Conservation (phyloP, 2,113 vertebrate species). For the Microcebus lehilahytsara region DNA sequence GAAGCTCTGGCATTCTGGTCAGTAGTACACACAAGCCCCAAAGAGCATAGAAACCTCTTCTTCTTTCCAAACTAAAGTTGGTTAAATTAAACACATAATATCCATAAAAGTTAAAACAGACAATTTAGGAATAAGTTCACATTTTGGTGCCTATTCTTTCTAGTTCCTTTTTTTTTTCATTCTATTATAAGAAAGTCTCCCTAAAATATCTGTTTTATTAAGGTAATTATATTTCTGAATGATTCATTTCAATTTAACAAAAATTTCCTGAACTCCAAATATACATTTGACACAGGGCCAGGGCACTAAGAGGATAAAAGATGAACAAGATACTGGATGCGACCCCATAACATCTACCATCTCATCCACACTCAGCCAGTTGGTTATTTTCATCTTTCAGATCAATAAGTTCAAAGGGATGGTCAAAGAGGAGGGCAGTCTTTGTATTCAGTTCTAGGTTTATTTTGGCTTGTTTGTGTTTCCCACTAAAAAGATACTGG, state of each 20-base stretch:
- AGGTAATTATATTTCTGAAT: slow-evolving; percentile 30
- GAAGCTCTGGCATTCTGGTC: slow-evolving; percentile 78
- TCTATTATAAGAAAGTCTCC: not conserved
- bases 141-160: slow-evolving; percentile 50
- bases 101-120: slow-evolving; percentile 56
- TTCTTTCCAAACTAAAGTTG: slow-evolving; percentile 60
- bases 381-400: slow-evolving; percentile 36
- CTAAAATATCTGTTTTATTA: not conserved
- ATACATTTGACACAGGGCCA: not conserved
- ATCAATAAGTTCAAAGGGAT: slow-evolving; percentile 35
- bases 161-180: slow-evolving; percentile 46
- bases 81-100: slow-evolving; percentile 47
- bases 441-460: not conserved
- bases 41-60: slow-evolving; percentile 77
- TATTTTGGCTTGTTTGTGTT: not conserved
- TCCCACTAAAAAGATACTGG: not conserved
- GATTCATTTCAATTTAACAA: not conserved
- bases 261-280: not conserved
- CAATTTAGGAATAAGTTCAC: not conserved
- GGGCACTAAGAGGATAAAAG: not conserved
- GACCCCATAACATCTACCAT: not conserved
- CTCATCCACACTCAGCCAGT: not conserved
- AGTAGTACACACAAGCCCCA: slow-evolving; percentile 73
- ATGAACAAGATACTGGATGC: not conserved
- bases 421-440: not conserved